Percentiles rank a stretch among this genome's conserved stretches.
phyloP scores from a whole-genome alignment of 2,888 invertebrate species.

The Abscondita cerata region DNA sequence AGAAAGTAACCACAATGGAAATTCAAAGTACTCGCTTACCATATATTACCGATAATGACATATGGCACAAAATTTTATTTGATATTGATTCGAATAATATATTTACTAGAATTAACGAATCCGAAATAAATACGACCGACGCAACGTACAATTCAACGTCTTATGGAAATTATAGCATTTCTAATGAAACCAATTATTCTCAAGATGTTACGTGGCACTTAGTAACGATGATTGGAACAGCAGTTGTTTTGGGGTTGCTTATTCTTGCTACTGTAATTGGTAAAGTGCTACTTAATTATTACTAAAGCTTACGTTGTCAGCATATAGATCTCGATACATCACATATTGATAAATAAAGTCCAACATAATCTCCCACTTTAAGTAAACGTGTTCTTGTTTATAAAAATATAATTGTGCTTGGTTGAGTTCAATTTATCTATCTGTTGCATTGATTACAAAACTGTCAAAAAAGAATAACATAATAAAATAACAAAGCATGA shows the following conservation, averaged over 20 bases:
- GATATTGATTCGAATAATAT: constrained; percentile 39
- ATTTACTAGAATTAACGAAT: constrained; percentile 33
- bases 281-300: constrained; percentile 44
- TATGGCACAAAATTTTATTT: constrained; percentile 51
- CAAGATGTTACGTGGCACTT: constrained; percentile 62
- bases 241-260: constrained; percentile 65
- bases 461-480: no score
- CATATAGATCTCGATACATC: no score
- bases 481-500: no score
- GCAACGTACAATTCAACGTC: constrained; percentile 21
- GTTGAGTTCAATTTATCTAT: no score
- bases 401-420: no score
- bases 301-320: no score
- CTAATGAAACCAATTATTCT: constrained; percentile 21
- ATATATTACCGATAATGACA: constrained; percentile 42
- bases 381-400: no score
- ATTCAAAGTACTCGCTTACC: constrained; percentile 20
- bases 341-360: no score
- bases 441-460: no score
- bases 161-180: constrained; percentile 22
- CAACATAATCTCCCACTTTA: no score
- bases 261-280: constrained; percentile 70
- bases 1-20: constrained; percentile 24
- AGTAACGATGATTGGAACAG: constrained; percentile 68
- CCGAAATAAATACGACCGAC: constrained; percentile 25